Base-by-base conservation (phyloP, 2,113 vertebrate genomes). In the Nyctereutes procyonoides region DNA sequence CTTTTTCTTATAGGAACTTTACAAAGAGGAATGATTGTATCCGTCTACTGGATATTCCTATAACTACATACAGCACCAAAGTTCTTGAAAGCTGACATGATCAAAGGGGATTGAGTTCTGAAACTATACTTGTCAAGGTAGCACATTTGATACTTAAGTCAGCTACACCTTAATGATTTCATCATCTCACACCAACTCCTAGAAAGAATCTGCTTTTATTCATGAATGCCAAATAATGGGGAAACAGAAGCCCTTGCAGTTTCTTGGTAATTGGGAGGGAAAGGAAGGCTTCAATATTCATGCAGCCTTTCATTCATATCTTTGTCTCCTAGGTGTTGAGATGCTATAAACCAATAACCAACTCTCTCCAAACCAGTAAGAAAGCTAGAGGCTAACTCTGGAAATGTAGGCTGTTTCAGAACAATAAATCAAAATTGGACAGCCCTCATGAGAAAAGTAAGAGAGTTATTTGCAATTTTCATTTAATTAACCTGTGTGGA, bases 101-200 rank as follows among this genome's bases (percentile, higher is more conserved):
- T 94, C 92, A 88, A 76, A 63, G 35, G 62, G 62, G 38, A 84
- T 2, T 60, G 88, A 94, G 20, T 88, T 97, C 81, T 77, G 58
- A 94, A 87, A 77, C 56, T 67, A 48, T 79, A 26, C 38, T 92
- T 92, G 76, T 81, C 67, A 88, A 73, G 62, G 35, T 65, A 55
- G 62, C 24, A 85, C 35, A 58, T 96, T 88, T 58, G 88, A 92
- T 56, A 79, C 62, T 84, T 43, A 92, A 84, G 77, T 69, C 35
- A 88, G 80, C 48, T 38, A 48, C 22, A 84, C 51, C 17, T 35
- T 55, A 91, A 9, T 48, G 48, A 74, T 83, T 97, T 95, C 32
- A 82, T 83, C n/a, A 93, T 30, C 74, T 97, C 26, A 93, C 13
- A 86, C 8, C 63, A 94, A 56, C 60, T 91, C n/a, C 51, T 58